A percentile compares a stretch with the other conserved stretches of the same genome.
These are phyloP conservation scores for Ceraclea dissimilis DNA, from an alignment of 2,888 invertebrate genomes.

Conservation along the genomic window DNA sequence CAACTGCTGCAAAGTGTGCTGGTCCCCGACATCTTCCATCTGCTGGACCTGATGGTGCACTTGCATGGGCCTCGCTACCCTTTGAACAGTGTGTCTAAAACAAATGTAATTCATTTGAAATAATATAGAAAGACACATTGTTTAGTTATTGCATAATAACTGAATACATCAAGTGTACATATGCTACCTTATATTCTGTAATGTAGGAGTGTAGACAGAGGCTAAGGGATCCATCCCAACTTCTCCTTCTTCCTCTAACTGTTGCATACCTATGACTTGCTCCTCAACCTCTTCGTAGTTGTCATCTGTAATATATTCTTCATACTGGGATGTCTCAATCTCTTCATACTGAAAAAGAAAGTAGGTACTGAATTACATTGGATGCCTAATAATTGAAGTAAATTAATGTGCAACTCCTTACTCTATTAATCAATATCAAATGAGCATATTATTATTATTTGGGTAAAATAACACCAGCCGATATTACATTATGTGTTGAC, in stretches of 20 bases:
- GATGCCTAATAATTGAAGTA: too few species aligned
- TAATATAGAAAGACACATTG: background rate
- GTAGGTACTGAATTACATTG: too few species aligned
- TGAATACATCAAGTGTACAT: background rate
- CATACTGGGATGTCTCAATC: conserved; percentile 45
- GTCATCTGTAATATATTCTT: conserved; percentile 47
- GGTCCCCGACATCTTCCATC: background rate
- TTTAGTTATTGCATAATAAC: background rate
- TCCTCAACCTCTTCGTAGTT: conserved; percentile 48
- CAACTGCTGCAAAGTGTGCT: conserved; percentile 2
- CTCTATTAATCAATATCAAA: too few species aligned
- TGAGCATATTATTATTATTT: too few species aligned
- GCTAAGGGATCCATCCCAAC: conserved; percentile 13
- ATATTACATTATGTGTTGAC: too few species aligned
- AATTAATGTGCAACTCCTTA: background rate
- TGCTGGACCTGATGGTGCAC: background rate
- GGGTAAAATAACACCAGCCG: too few species aligned
- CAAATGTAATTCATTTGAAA: background rate
- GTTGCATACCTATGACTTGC: conserved; percentile 47
- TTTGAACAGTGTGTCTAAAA: conserved; percentile 5
- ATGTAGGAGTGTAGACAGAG: conserved; percentile 8
- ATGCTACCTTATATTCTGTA: conserved; percentile 6
- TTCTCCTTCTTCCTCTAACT: conserved; percentile 38
- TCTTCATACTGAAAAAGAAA: conserved; percentile 43
- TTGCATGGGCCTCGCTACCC: background rate